Evolutionary conservation across 2,797 vertebrate species (phyloP), one percentile per base, ranked within the genome.

Genomic region (Pseudochromis fuscus): DNA sequence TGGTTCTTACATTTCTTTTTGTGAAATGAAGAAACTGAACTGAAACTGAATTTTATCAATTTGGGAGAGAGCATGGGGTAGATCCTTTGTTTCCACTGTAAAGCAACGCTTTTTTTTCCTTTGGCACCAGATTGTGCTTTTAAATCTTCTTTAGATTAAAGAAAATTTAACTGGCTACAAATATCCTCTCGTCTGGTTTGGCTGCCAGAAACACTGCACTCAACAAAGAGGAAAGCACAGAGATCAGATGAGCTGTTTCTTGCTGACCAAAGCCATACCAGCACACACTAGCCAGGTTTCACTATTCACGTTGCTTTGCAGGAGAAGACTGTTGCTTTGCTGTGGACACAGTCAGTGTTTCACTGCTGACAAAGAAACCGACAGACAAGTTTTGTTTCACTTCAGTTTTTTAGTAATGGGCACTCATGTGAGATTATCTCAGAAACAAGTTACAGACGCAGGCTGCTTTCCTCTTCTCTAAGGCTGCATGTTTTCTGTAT

Each of bases 351-450:
- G 7, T 38, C 42, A n/a, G 12, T 25, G 5, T 21, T 25, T 8
- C 15, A 63, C n/a, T n/a, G n/a, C n/a, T n/a, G 67, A 6, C 33
- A n/a, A 48, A 49, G 3, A 2, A 5, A 5, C 0, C 1, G 0
- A 42, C n/a, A 53, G 21, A 30, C 33, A 0, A 64, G n/a, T 35
- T 67, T 71, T 45, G 38, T 76, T 84, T 82, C 62, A 72, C 56
- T 78, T 78, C 57, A 9, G n/a, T 25, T 35, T 24, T 37, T 61
- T 18, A n/a, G 18, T 16, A 16, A 4, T n/a, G n/a, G n/a, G n/a
- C n/a, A n/a, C n/a, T n/a, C n/a, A n/a, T n/a, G n/a, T n/a, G n/a
- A n/a, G 38, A 40, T 40, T 8, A 42, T 16, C 18, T 42, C 5
- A 28, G 3, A 51, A 52, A 48, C 0, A 33, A 28, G 27, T 6